Evolutionary conservation across 2,113 vertebrate genomes (phyloP).

Genomic region (Rhinogobius similis): DNA sequence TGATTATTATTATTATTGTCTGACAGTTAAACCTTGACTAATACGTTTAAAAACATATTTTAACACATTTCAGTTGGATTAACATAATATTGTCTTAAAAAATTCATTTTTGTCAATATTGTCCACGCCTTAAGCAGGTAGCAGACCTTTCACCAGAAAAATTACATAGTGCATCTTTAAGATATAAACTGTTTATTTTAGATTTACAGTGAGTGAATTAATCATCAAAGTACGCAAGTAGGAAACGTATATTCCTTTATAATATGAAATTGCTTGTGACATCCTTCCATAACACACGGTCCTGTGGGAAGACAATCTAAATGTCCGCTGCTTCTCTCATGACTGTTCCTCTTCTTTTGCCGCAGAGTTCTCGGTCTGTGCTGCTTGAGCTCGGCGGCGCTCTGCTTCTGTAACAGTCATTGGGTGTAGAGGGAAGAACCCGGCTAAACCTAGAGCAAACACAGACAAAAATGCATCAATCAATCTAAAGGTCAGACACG

Average conservation of each 20-base stretch:
- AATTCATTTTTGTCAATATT: too few relatives aligned
- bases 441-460: slow-evolving; percentile 72
- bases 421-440: slow-evolving; percentile 81
- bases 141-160: too few relatives aligned
- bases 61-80: too few relatives aligned
- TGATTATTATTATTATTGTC: too few relatives aligned
- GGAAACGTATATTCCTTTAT: background rate
- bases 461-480: background rate
- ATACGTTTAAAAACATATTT: too few relatives aligned
- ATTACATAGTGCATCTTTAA: background rate
- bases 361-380: background rate
- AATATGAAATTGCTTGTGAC: too few relatives aligned
- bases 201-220: background rate
- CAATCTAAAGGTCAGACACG: background rate
- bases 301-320: background rate
- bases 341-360: slow-evolving; percentile 20
- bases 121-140: too few relatives aligned
- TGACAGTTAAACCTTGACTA: too few relatives aligned
- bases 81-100: too few relatives aligned
- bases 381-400: slow-evolving; percentile 45
- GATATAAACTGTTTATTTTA: background rate
- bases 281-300: slow-evolving; percentile 7
- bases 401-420: slow-evolving; percentile 80
- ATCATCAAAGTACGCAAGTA: slow-evolving; percentile 9
- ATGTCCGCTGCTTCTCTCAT: slow-evolving; percentile 28